Percentiles rank a stretch among this genome's conserved stretches.
Conservation (phyloP, 2,888 invertebrate species). For the Rhimphoctona megacephalus region DNA sequence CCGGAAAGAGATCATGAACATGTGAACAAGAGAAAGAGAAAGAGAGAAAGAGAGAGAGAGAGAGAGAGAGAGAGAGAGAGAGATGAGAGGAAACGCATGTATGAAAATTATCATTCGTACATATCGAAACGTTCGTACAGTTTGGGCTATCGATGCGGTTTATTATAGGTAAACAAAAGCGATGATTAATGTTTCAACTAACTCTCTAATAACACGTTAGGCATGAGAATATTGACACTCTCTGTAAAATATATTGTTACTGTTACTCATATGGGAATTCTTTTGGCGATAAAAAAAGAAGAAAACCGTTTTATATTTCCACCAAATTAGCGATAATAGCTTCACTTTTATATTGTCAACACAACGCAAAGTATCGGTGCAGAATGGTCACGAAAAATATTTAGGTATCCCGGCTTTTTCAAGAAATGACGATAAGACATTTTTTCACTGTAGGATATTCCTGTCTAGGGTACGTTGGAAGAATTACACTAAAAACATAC, state of each 20-base stretch:
- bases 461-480: background rate
- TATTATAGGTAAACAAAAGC: slow-evolving; percentile 48
- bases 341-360: background rate
- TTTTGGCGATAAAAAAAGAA: background rate
- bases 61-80: slow-evolving; percentile 6
- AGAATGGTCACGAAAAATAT: background rate
- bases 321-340: background rate
- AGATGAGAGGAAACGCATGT: slow-evolving; percentile 28
- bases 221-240: background rate
- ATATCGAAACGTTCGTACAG: slow-evolving; percentile 28
- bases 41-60: background rate
- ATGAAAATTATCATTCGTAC: slow-evolving; percentile 53
- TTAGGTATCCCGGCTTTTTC: no score
- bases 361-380: background rate
- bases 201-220: slow-evolving; percentile 4
- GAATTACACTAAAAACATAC: background rate
- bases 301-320: background rate
- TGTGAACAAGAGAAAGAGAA: slow-evolving; percentile 19
- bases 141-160: slow-evolving; percentile 39
- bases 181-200: slow-evolving; percentile 53
- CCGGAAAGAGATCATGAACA: slow-evolving; percentile 48
- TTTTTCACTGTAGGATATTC: background rate
- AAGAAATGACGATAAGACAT: background rate
- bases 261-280: no score
- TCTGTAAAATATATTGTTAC: background rate